Conservation (phyloP, 1,140 invertebrate species). For the Aethina tumida region DNA sequence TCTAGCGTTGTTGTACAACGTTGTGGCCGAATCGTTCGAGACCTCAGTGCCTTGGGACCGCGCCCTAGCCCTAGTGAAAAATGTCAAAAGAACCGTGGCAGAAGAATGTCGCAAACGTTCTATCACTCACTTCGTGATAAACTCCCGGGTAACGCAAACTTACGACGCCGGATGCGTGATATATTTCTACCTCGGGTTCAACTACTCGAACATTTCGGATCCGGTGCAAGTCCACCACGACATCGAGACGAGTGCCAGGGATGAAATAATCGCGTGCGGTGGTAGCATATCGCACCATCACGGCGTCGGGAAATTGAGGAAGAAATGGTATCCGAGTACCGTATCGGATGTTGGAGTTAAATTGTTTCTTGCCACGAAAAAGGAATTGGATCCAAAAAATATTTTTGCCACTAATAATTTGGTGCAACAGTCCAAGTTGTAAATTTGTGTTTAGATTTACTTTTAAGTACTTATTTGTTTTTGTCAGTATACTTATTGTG, state of each 20-base stretch:
- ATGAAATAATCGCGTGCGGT: conserved; percentile 84
- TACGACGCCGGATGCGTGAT: conserved; percentile 96
- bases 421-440: conserved; percentile 27
- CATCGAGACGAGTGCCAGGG: conserved; percentile 72
- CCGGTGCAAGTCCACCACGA: conserved; percentile 76
- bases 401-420: conserved; percentile 87
- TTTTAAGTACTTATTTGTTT: no score
- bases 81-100: conserved; percentile 76
- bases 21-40: conserved; percentile 95
- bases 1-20: conserved; percentile 76
- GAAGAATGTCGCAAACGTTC: conserved; percentile 59
- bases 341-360: conserved; percentile 68
- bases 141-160: conserved; percentile 87
- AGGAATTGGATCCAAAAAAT: conserved; percentile 84
- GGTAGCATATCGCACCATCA: conserved; percentile 96
- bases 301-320: conserved; percentile 88
- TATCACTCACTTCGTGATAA: conserved; percentile 58
- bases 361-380: conserved; percentile 72
- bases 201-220: conserved; percentile 55
- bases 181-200: conserved; percentile 97
- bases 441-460: no score
- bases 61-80: conserved; percentile 70
- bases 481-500: no score
- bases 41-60: conserved; percentile 96
- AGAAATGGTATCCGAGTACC: conserved; percentile 67